Percentiles rank a stretch among this genome's conserved stretches.
These are phyloP conservation scores for Corythoichthys intestinalis DNA, from an alignment of 2,113 vertebrate species.

Conservation along the genomic window DNA sequence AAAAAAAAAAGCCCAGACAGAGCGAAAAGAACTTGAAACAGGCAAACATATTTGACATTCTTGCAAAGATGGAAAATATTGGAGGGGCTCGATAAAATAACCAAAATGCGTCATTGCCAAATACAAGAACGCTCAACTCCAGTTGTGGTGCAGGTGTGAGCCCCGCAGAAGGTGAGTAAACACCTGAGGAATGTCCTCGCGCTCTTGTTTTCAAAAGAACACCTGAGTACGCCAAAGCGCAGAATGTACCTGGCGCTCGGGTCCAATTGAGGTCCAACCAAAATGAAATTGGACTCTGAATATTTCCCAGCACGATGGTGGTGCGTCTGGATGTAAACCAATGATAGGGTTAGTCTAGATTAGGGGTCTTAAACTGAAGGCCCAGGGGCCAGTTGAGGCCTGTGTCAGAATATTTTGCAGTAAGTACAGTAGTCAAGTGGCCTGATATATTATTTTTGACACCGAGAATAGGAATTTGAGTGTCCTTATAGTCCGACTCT, in stretches of 20 bases:
- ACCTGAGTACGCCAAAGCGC: neutral
- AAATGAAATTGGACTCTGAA: too few relatives aligned
- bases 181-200: conserved; percentile 2
- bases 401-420: too few relatives aligned
- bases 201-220: neutral
- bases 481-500: too few relatives aligned
- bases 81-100: conserved; percentile 43
- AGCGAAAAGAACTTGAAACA: conserved; percentile 50
- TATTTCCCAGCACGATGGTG: too few relatives aligned
- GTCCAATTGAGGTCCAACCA: neutral
- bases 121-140: neutral
- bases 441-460: neutral
- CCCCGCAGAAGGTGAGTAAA: neutral
- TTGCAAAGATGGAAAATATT: conserved; percentile 56
- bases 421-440: too few relatives aligned
- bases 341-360: neutral
- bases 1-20: conserved; percentile 49
- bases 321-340: neutral
- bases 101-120: conserved; percentile 1
- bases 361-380: too few relatives aligned
- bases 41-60: conserved; percentile 69
- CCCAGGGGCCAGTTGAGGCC: too few relatives aligned
- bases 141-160: neutral
- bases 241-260: neutral
- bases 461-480: too few relatives aligned